These are phyloP conservation scores for Ferdinandea cuprea DNA, from an alignment of 2,888 invertebrate genomes.

Conservation along the genomic window DNA sequence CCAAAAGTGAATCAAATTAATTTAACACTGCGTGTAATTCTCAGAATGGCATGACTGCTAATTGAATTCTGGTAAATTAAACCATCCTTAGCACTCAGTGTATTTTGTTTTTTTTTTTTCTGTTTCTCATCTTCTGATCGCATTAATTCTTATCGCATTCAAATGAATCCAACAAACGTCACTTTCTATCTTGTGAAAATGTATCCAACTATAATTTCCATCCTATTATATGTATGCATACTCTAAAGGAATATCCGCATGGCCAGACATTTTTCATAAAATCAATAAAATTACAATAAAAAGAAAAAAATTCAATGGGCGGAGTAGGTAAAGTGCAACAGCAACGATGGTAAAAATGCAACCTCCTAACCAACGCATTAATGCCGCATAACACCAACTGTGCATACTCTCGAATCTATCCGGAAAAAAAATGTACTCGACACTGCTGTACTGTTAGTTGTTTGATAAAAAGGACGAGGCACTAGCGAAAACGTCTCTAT, in stretches of 20 bases:
- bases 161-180: too few relatives aligned
- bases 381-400: constrained; percentile 61
- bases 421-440: neutral
- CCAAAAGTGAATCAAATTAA: too few relatives aligned
- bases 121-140: too few relatives aligned
- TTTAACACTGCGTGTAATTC: too few relatives aligned
- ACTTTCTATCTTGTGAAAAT: too few relatives aligned
- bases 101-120: too few relatives aligned
- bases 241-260: constrained; percentile 56
- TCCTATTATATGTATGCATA: neutral
- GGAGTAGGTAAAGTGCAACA: neutral
- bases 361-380: constrained; percentile 46
- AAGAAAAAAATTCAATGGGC: too few relatives aligned
- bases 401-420: neutral
- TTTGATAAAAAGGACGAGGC: constrained; percentile 21
- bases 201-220: neutral
- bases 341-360: neutral
- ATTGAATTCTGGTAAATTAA: too few relatives aligned
- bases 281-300: constrained; percentile 42
- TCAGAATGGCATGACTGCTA: too few relatives aligned
- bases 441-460: constrained; percentile 1
- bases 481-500: constrained; percentile 18
- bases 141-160: too few relatives aligned
- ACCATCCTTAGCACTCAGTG: too few relatives aligned
- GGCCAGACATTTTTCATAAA: constrained; percentile 56